These are phyloP conservation scores for Ctenicera cuprea DNA, from an alignment of 2,888 invertebrate genomes.

Conservation along the genomic window DNA sequence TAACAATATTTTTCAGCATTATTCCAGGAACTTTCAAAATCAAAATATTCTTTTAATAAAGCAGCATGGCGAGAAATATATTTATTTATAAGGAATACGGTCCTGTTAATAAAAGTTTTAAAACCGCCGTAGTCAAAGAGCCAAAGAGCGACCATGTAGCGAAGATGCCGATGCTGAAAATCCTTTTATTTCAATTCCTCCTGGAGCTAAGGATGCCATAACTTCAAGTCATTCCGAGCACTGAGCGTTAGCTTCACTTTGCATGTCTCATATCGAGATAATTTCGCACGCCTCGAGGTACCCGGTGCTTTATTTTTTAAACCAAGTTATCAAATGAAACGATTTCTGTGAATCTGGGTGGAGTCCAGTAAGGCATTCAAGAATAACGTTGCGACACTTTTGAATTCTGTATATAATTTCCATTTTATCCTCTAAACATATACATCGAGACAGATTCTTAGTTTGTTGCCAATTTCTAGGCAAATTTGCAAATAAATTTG, in stretches of 20 bases:
- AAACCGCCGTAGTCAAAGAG: conserved; percentile 41
- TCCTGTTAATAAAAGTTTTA: conserved; percentile 41
- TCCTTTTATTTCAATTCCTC: conserved; percentile 48
- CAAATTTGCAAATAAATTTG: too few species aligned
- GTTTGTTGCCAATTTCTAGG: too few species aligned
- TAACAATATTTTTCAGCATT: too few species aligned
- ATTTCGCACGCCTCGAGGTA: conserved; percentile 56
- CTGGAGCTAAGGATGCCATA: conserved; percentile 47
- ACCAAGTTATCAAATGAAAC: conserved; percentile 23
- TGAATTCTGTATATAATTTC: not conserved
- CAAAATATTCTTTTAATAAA: not conserved
- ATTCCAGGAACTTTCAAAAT: too few species aligned
- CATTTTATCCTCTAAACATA: too few species aligned
- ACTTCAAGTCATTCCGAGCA: conserved; percentile 46
- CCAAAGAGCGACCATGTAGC: conserved; percentile 39
- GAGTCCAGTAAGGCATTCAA: conserved; percentile 10
- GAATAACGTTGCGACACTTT: not conserved
- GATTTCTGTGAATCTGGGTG: conserved; percentile 36
- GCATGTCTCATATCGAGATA: conserved; percentile 64
- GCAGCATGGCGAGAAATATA: not conserved
- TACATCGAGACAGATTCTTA: too few species aligned
- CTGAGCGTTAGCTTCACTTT: conserved; percentile 55
- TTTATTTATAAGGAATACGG: conserved; percentile 24
- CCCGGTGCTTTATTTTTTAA: conserved; percentile 30
- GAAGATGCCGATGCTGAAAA: conserved; percentile 42